Evolutionary conservation across 2,888 invertebrate species (phyloP).

Genomic region (Harpalus rufipes): DNA sequence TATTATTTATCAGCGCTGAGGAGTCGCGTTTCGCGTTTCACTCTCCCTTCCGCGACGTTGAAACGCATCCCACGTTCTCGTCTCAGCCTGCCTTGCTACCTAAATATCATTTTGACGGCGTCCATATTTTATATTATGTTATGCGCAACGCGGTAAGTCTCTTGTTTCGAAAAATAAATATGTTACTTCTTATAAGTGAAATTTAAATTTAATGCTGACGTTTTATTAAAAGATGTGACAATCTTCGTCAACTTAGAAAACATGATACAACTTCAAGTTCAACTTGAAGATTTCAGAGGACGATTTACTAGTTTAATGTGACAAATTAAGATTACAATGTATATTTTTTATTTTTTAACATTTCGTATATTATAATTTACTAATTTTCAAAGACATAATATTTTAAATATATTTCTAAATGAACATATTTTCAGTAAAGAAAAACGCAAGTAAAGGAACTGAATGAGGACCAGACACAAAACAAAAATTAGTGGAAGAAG

Average conservation of each 20-base stretch:
- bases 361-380: no score
- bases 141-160: conserved; percentile 25
- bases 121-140: conserved; percentile 43
- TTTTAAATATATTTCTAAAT: no score
- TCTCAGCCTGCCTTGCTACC: conserved; percentile 14
- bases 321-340: not conserved
- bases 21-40: conserved; percentile 7
- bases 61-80: conserved; percentile 21
- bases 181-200: conserved; percentile 37
- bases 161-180: conserved; percentile 42
- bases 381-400: no score
- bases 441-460: no score
- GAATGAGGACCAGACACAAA: no score
- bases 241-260: not conserved
- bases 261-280: not conserved
- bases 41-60: not conserved
- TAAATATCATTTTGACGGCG: conserved; percentile 52
- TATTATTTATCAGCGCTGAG: conserved; percentile 38
- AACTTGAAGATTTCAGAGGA: not conserved
- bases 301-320: not conserved
- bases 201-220: conserved; percentile 38
- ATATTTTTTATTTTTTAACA: no score
- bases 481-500: no score
- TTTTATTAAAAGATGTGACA: conserved; percentile 24
- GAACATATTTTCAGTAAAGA: no score